phyloP scores from a whole-genome alignment of 2,113 vertebrate genomes.

The Daboia siamensis region DNA sequence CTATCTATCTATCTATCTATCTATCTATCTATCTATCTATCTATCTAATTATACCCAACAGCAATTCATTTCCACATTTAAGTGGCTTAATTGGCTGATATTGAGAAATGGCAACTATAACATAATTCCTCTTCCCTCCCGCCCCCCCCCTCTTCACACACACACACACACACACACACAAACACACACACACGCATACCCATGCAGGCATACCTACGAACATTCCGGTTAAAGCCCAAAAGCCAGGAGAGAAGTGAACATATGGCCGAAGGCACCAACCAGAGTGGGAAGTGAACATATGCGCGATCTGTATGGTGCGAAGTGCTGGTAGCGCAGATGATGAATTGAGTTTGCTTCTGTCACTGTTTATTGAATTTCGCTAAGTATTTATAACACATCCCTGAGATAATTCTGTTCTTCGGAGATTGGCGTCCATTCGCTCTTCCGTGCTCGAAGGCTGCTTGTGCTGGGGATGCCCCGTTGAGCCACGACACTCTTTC shows the following conservation, averaged over 20 bases:
- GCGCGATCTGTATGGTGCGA: background rate
- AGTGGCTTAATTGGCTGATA: background rate
- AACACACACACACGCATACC: background rate
- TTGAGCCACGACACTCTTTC: background rate
- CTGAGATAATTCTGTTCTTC: background rate
- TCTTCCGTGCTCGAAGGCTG: background rate
- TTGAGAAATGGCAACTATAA: background rate
- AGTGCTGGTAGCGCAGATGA: background rate
- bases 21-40: no score
- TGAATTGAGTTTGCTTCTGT: background rate
- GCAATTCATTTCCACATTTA: background rate
- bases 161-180: no score
- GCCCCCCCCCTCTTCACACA: no score
- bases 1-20: no score
- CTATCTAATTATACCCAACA: background rate
- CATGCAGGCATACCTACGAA: background rate
- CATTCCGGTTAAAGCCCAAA: background rate
- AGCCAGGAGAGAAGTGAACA: background rate
- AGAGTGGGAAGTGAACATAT: background rate
- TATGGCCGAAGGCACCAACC: background rate
- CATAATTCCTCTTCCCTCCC: background rate
- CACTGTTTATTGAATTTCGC: background rate
- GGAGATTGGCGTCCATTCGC: background rate
- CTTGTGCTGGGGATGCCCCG: background rate
- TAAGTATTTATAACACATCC: slow-evolving; percentile 5